Evolutionary conservation across 2,113 vertebrate species (phyloP), one percentile per base, ranked within the genome.

Genomic region (Sterna hirundo): DNA sequence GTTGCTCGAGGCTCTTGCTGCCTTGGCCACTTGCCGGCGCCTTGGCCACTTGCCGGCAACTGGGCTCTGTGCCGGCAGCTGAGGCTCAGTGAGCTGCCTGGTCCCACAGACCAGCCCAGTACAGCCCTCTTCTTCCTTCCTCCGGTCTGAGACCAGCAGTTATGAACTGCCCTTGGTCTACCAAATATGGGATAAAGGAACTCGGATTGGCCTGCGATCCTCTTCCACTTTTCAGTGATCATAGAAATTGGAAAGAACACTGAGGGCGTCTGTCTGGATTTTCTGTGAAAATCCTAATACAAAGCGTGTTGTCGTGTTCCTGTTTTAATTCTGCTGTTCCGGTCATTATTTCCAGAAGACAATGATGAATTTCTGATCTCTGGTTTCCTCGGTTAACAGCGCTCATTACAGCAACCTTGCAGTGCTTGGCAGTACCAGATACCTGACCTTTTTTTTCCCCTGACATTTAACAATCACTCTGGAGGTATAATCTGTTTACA

Each of bases 401-500:
- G 30, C 18, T 90, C 47, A 79, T 86, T 82, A 70, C 20, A 5
- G 4, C 55, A 47, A 64, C 81, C 42, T 88, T 78, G 74, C 27
- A 88, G 22, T 49, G n/a, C 34, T 62, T 83, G 46, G 27, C 58
- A 86, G 23, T 49, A 82, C 51, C n/a, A 84, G n/a, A 74, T 61
- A 93, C 13, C 21, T 65, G 76, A 74, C 36, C n/a, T 75, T 86
- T 81, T 81, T 78, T 64, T 64, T 61, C 13, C 22, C 23, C 29
- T 66, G 86, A 91, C 26, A 84, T 93, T 93, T 94, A 60, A 62
- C 36, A 64, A 38, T 83, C 54, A 77, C 70, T 94, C 42, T 65
- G 80, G 62, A 84, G 52, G 64, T 70, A 55, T 76, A 90, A 91
- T 90, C 46, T 82, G 32, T 91, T 95, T 86, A 96, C 46, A 86